These are phyloP conservation scores for Regulus satrapa DNA, from an alignment of 2,113 vertebrate species.

Conservation along the genomic window DNA sequence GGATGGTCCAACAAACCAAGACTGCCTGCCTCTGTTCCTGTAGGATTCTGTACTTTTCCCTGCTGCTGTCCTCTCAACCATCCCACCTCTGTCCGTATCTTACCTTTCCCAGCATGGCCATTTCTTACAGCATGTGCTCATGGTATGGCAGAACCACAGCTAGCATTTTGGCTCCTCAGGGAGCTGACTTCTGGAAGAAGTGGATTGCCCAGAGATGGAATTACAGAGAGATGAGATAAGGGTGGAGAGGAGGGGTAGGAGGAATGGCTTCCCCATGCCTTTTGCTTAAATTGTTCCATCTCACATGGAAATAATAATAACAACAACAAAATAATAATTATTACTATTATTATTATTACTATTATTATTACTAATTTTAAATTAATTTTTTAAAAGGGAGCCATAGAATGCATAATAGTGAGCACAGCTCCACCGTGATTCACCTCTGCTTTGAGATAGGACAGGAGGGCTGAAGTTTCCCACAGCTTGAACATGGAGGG, in stretches of 20 bases:
- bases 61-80: fast-evolving
- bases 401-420: fast-evolving
- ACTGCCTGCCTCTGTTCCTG: background rate
- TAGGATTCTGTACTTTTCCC: background rate
- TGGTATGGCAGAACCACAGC: background rate
- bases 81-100: background rate
- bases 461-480: background rate
- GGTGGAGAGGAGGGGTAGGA: background rate
- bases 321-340: too few relatives aligned
- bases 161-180: fast-evolving
- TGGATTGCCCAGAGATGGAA: fast-evolving
- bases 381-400: too few relatives aligned
- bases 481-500: fast-evolving
- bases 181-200: background rate
- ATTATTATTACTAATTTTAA: too few relatives aligned
- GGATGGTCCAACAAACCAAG: background rate
- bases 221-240: background rate
- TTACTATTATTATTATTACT: too few relatives aligned
- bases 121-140: background rate
- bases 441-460: background rate
- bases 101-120: background rate
- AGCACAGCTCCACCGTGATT: fast-evolving
- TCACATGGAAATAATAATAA: too few relatives aligned
- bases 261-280: background rate
- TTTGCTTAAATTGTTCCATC: background rate